Evolutionary conservation across 2,113 vertebrate species (phyloP), one percentile per base, ranked within the genome.

Genomic region (Numida meleagris): DNA sequence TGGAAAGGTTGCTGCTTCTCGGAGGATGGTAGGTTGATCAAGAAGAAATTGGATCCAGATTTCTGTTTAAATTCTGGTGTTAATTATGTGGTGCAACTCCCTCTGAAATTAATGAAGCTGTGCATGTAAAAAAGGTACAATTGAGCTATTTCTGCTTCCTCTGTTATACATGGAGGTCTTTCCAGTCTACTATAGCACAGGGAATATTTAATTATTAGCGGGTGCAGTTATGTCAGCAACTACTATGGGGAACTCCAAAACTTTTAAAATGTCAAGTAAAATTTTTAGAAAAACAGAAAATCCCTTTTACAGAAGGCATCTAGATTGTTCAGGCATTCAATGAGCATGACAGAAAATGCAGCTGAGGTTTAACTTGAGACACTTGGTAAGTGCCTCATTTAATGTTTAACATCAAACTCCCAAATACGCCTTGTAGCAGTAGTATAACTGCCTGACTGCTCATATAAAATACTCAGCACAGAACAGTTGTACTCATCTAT

Each of bases 71-170:
- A 95, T 95, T 94, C 75, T 91, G 87, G 42, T 88, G 63, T 82
- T 92, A 96, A 89, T 97, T 94, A 95, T 7, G 18, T 88, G 62
- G 94, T 72, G 85, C 43, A 81, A 88, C 16, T 94, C 89, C 91
- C 93, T 83, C 87, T 91, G 89, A 95, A 96, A 96, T 95, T 89
- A 89, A 86, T 94, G 89, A 86, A 88, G 88, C 25, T 82, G 24
- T 83, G 57, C 34, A 74, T 89, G 46, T 34, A 29, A n/a, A 88
- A 86, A 89, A 58, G 33, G 63, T 75, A 86, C 76, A 93, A 75
- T 77, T 61, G 76, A 75, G 70, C 51, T 81, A 57, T 96, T 96
- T 92, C 90, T 90, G 82, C 79, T 92, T 86, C 83, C 68, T 94
- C 85, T 94, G 68, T 62, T 89, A 43, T 80, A 82, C 85, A 88